Conservation (phyloP, 2,888 invertebrate species). For the Nomada hirtipes region DNA sequence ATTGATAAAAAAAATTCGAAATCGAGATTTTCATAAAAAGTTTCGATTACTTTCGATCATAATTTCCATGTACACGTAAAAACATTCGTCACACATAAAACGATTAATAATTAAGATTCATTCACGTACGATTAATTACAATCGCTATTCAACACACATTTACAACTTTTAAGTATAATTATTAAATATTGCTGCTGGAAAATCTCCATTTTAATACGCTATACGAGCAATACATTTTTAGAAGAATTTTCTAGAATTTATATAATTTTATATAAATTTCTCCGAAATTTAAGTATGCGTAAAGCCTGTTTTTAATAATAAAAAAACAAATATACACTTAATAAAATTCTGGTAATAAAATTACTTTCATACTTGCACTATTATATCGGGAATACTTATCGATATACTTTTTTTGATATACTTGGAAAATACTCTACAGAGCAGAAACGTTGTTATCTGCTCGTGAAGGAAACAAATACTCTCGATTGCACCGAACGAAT, state of each 20-base stretch:
- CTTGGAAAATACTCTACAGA: not conserved
- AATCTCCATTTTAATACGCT: slow-evolving; percentile 1
- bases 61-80: not conserved
- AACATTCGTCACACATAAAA: not conserved
- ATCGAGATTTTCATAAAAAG: not conserved
- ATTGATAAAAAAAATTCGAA: not conserved
- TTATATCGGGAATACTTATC: not conserved
- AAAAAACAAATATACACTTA: not conserved
- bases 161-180: slow-evolving; percentile 16
- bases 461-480: not conserved
- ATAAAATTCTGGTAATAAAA: slow-evolving; percentile 16
- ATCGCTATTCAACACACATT: slow-evolving; percentile 19
- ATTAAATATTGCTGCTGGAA: slow-evolving; percentile 15
- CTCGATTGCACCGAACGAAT: not conserved
- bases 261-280: not conserved
- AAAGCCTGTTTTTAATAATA: not conserved
- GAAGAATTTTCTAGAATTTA: too few species aligned
- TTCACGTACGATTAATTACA: slow-evolving; percentile 1
- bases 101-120: slow-evolving; percentile 16
- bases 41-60: not conserved
- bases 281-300: not conserved
- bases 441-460: not conserved
- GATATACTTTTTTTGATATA: not conserved
- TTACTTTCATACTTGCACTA: not conserved
- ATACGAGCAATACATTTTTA: slow-evolving; percentile 6